phyloP scores from a whole-genome alignment of 1,140 invertebrate species.

The Caenorhabditis brenneri region DNA sequence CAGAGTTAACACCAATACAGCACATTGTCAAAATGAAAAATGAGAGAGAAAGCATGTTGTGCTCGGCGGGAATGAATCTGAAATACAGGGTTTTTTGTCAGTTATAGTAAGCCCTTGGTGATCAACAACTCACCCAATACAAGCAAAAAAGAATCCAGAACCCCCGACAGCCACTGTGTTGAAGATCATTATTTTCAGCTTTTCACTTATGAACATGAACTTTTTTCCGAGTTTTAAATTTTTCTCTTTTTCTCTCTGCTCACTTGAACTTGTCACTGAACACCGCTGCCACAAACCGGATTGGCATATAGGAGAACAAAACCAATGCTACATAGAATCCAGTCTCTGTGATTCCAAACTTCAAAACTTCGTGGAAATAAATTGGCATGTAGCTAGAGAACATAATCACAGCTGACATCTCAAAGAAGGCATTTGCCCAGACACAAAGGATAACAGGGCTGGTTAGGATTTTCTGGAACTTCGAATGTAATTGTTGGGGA shows the following conservation, averaged over 20 bases:
- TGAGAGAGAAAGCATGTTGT: conserved; percentile 47
- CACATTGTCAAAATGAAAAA: conserved; percentile 59
- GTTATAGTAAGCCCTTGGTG: background rate
- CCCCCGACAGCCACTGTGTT: conserved; percentile 59
- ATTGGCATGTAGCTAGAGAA: conserved; percentile 34
- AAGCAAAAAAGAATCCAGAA: conserved; percentile 56
- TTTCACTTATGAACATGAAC: conserved; percentile 49
- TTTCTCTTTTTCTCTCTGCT: background rate
- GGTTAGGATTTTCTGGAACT: conserved; percentile 40
- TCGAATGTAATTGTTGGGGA: background rate
- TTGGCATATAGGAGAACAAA: conserved; percentile 32
- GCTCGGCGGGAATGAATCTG: conserved; percentile 58
- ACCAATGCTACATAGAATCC: conserved; percentile 14
- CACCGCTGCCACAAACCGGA: conserved; percentile 21
- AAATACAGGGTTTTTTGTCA: background rate
- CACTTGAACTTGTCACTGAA: conserved; percentile 45
- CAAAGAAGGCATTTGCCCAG: conserved; percentile 40
- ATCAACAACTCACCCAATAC: background rate
- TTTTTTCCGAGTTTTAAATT: background rate
- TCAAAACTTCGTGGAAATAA: conserved; percentile 41
- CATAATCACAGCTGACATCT: conserved; percentile 42
- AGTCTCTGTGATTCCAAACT: conserved; percentile 24
- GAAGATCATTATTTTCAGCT: conserved; percentile 63
- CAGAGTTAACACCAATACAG: conserved; percentile 51
- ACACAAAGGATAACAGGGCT: conserved; percentile 37